Percentiles rank a stretch among this genome's conserved stretches.
Conservation (phyloP, 2,113 vertebrate genomes). For the Corythaeola cristata region DNA sequence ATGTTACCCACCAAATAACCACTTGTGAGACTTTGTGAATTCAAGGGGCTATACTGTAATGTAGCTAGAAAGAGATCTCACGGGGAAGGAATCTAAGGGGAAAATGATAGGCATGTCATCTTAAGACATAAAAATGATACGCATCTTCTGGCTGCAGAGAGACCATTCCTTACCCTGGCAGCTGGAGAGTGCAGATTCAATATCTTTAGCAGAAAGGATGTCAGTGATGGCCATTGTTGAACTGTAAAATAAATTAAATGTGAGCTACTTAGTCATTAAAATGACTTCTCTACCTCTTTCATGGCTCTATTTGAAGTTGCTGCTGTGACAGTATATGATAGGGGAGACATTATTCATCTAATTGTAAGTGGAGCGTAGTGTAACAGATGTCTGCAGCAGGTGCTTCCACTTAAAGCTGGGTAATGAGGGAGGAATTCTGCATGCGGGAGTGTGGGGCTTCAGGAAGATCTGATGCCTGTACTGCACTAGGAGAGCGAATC, state of each 20-base stretch:
- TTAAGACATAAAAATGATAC: conserved; percentile 59
- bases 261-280: conserved; percentile 42
- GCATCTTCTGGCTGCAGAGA: conserved; percentile 43
- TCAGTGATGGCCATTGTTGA: conserved; percentile 73
- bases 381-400: conserved; percentile 63
- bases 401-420: conserved; percentile 24
- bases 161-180: conserved; percentile 75
- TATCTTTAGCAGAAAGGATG: conserved; percentile 76
- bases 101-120: conserved; percentile 49
- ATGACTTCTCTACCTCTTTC: not conserved
- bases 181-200: conserved; percentile 72
- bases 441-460: not conserved
- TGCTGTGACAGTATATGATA: conserved; percentile 40
- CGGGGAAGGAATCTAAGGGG: conserved; percentile 24
- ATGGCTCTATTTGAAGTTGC: conserved; percentile 47
- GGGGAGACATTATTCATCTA: conserved; percentile 16
- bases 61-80: conserved; percentile 38
- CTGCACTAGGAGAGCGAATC: not conserved
- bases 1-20: not conserved
- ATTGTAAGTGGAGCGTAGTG: not conserved
- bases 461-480: not conserved
- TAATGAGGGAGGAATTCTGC: conserved; percentile 38
- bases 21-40: not conserved
- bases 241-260: conserved; percentile 52
- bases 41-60: not conserved